phyloP scores from a whole-genome alignment of 2,888 invertebrate species.

The Liopterus haemorrhoidalis region DNA sequence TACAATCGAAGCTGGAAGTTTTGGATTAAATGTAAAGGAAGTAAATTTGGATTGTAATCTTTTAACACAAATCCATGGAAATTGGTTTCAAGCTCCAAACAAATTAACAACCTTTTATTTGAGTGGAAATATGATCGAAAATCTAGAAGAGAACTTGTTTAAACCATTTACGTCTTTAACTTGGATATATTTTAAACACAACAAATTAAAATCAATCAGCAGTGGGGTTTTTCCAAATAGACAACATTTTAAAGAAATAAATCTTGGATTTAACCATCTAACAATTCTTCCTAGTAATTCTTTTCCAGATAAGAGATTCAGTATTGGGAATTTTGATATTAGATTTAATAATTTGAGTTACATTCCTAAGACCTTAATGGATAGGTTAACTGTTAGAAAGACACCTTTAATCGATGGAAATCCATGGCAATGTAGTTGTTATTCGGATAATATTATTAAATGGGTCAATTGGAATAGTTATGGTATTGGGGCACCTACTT shows the following conservation, averaged over 20 bases:
- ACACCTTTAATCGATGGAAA: slow-evolving; percentile 8
- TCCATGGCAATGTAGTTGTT: slow-evolving; percentile 14
- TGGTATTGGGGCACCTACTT: neutral
- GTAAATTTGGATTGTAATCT: slow-evolving; percentile 7
- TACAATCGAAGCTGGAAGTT: slow-evolving; percentile 5
- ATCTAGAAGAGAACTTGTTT: slow-evolving; percentile 9
- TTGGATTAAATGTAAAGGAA: slow-evolving; percentile 10
- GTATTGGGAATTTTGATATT: neutral
- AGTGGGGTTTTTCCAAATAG: slow-evolving; percentile 10
- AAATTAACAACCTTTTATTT: neutral
- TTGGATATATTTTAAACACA: neutral
- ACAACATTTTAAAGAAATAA: neutral
- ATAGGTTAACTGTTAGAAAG: slow-evolving; percentile 1
- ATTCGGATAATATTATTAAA: slow-evolving; percentile 5
- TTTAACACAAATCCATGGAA: neutral
- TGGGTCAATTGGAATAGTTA: slow-evolving; percentile 9
- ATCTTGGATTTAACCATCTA: slow-evolving; percentile 6
- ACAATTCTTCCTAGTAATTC: slow-evolving; percentile 1
- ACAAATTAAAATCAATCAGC: slow-evolving; percentile 11
- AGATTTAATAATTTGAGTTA: slow-evolving; percentile 8
- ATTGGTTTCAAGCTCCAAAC: slow-evolving; percentile 11
- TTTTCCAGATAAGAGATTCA: neutral
- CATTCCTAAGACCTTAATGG: slow-evolving; percentile 2
- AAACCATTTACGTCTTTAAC: neutral
- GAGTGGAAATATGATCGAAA: slow-evolving; percentile 1